Evolutionary conservation across 2,113 vertebrate genomes (phyloP).

Genomic region (Varanus salvator): DNA sequence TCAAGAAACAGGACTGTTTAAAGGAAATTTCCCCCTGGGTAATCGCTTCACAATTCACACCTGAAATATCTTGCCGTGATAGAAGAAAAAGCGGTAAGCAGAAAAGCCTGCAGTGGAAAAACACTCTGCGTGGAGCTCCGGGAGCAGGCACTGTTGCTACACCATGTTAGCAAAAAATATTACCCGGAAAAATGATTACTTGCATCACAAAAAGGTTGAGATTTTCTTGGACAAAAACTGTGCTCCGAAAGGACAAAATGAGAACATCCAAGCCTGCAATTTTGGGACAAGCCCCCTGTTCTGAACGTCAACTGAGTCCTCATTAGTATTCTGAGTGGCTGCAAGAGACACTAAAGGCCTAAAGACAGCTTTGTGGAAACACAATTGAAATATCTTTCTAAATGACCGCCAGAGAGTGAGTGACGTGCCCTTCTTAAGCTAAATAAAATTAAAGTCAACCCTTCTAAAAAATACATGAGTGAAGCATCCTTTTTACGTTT

Average conservation of each 20-base stretch:
- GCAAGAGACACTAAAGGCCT: constrained; percentile 72
- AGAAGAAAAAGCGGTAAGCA: accelerated
- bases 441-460: constrained; percentile 78
- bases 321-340: constrained; percentile 72
- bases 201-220: background rate
- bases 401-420: constrained; percentile 73
- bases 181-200: accelerated
- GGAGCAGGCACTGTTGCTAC: accelerated
- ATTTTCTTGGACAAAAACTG: accelerated
- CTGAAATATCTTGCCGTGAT: accelerated
- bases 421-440: constrained; percentile 79
- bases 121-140: background rate
- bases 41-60: accelerated
- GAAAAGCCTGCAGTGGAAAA: background rate
- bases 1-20: background rate
- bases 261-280: background rate
- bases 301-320: accelerated
- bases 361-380: constrained; percentile 72
- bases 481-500: constrained; percentile 69
- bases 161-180: background rate
- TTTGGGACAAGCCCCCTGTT: background rate
- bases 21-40: accelerated
- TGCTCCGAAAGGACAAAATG: accelerated
- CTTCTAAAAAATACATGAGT: constrained; percentile 80
- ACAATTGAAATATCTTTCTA: constrained; percentile 77